Evolutionary conservation across 2,888 invertebrate genomes (phyloP).

Genomic region (Hypsopygia costalis): DNA sequence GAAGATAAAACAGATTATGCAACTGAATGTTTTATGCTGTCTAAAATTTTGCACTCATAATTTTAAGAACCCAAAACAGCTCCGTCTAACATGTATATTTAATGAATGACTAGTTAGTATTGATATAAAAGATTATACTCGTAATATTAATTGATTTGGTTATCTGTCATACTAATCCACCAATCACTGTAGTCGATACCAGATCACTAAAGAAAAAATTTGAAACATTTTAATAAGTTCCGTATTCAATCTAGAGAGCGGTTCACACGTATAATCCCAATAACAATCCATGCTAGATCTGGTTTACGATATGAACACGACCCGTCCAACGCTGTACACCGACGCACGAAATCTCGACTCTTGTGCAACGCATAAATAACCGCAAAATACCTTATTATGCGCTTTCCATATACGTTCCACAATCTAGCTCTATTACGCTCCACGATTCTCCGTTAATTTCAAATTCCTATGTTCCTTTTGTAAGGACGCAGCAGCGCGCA

Average conservation of each 20-base stretch:
- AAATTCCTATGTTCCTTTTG: slow-evolving; percentile 66
- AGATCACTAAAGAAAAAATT: too few relatives aligned
- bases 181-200: too few relatives aligned
- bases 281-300: slow-evolving; percentile 65
- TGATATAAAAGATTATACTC: too few relatives aligned
- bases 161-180: too few relatives aligned
- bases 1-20: too few relatives aligned
- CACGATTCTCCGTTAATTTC: slow-evolving; percentile 68
- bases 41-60: too few relatives aligned
- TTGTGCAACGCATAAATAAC: slow-evolving; percentile 76
- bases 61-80: too few relatives aligned
- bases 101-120: too few relatives aligned
- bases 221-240: slow-evolving; percentile 17
- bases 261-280: slow-evolving; percentile 67
- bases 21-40: too few relatives aligned
- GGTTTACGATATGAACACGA: slow-evolving; percentile 59
- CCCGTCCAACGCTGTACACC: slow-evolving; percentile 55
- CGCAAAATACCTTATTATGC: slow-evolving; percentile 78
- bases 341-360: slow-evolving; percentile 76
- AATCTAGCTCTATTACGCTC: slow-evolving; percentile 69
- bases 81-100: too few relatives aligned
- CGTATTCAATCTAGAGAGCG: slow-evolving; percentile 25
- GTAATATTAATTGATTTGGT: too few relatives aligned
- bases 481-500: slow-evolving; percentile 69
- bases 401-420: slow-evolving; percentile 76